phyloP scores from a whole-genome alignment of 2,797 vertebrate genomes.

The Microtus agrestis region DNA sequence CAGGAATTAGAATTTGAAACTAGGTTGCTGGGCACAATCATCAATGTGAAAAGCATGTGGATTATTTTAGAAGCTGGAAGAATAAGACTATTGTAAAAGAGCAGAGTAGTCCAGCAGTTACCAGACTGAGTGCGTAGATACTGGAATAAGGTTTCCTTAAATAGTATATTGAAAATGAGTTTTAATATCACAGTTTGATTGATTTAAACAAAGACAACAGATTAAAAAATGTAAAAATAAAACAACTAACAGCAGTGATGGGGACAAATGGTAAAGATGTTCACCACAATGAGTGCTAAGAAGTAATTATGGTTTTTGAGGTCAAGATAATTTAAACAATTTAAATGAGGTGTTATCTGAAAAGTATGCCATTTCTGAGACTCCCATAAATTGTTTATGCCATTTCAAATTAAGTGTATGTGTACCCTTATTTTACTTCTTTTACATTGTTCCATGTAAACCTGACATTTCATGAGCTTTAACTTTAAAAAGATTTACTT shows the following conservation, averaged over 20 bases:
- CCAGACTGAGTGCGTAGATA: too few species aligned
- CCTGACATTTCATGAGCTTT: not conserved
- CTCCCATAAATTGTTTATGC: not conserved
- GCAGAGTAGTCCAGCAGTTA: not conserved
- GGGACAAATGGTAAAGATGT: too few species aligned
- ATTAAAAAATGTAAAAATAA: not conserved
- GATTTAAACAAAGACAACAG: not conserved
- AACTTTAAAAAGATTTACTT: not conserved
- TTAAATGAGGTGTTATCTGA: too few species aligned
- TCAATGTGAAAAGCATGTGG: not conserved
- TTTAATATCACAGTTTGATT: not conserved
- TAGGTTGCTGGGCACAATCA: not conserved
- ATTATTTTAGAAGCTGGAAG: not conserved
- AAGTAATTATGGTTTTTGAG: too few species aligned
- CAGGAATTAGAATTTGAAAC: not conserved
- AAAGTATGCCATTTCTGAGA: not conserved
- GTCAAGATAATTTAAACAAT: not conserved
- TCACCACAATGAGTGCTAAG: too few species aligned
- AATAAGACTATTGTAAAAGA: not conserved
- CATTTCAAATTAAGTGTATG: not conserved
- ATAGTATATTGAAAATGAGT: too few species aligned
- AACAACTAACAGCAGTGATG: not conserved
- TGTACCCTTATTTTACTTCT: too few species aligned
- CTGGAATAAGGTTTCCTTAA: too few species aligned
- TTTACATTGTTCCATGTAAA: not conserved